Percentiles rank a stretch among this genome's conserved stretches.
phyloP scores from a whole-genome alignment of 2,113 vertebrate genomes.

The Apodemus speciosus region DNA sequence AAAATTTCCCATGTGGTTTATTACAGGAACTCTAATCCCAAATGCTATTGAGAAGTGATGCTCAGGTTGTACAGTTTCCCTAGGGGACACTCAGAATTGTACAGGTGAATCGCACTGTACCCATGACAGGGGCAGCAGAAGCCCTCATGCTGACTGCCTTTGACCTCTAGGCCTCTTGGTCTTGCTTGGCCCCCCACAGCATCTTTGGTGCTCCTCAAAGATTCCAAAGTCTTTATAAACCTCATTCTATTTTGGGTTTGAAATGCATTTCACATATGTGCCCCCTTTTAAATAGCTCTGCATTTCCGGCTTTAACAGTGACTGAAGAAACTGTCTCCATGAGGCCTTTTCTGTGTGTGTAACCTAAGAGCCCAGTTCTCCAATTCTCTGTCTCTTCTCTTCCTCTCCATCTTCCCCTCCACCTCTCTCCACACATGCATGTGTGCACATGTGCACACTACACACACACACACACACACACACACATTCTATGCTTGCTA shows the following conservation, averaged over 20 bases:
- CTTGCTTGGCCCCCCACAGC: not conserved
- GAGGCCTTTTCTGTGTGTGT: not conserved
- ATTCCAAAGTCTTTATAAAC: not conserved
- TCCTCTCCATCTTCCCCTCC: no score
- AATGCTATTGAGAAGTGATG: not conserved
- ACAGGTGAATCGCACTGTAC: not conserved
- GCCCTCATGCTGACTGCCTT: not conserved
- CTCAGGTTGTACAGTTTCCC: not conserved
- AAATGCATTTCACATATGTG: not conserved
- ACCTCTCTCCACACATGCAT: not conserved
- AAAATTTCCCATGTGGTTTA: constrained; percentile 22
- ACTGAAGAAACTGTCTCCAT: not conserved
- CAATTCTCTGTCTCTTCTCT: not conserved
- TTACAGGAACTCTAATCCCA: not conserved
- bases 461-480: not conserved
- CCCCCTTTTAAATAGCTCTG: not conserved
- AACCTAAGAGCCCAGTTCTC: not conserved
- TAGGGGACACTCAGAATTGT: not conserved
- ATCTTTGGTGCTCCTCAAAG: not conserved
- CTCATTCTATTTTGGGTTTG: not conserved
- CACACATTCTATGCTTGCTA: not conserved
- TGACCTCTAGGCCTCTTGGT: not conserved
- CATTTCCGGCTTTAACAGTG: not conserved
- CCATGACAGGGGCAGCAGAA: not conserved
- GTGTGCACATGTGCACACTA: not conserved